Conservation (phyloP, 1,140 invertebrate genomes). For the Drosophila tani region DNA sequence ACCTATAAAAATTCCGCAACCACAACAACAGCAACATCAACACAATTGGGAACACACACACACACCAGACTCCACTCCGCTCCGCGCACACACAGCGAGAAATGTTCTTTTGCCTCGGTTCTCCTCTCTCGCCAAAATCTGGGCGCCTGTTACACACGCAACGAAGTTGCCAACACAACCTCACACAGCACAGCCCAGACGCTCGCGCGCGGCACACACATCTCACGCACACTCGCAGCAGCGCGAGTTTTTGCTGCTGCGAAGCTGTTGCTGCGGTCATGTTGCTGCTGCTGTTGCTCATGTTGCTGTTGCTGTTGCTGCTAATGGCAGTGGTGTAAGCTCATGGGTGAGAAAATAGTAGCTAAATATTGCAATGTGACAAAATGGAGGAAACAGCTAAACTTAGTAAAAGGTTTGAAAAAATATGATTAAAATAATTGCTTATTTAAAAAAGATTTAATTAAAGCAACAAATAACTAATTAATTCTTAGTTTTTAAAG, state of each 20-base stretch:
- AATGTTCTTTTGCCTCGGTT: slow-evolving; percentile 34
- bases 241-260: slow-evolving; percentile 19
- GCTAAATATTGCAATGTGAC: not conserved
- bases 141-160: slow-evolving; percentile 75
- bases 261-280: slow-evolving; percentile 37
- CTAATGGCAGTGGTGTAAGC: slow-evolving; percentile 11
- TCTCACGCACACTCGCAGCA: slow-evolving; percentile 31
- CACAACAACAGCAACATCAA: slow-evolving; percentile 52
- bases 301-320: slow-evolving; percentile 23
- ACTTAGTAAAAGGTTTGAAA: not conserved
- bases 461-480: too few species aligned
- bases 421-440: too few species aligned
- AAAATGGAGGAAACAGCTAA: not conserved
- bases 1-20: slow-evolving; percentile 80
- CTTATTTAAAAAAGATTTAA: too few species aligned
- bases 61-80: not conserved
- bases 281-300: slow-evolving; percentile 32
- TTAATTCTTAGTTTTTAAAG: too few species aligned
- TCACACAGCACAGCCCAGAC: slow-evolving; percentile 20
- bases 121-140: slow-evolving; percentile 57
- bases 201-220: slow-evolving; percentile 18
- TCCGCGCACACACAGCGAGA: slow-evolving; percentile 22
- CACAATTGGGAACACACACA: slow-evolving; percentile 43
- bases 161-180: slow-evolving; percentile 77
- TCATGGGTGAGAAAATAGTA: not conserved